Evolutionary conservation across 92 coral and sea anemone species (phyloP).

Genomic region (Phenganax stokvisi): DNA sequence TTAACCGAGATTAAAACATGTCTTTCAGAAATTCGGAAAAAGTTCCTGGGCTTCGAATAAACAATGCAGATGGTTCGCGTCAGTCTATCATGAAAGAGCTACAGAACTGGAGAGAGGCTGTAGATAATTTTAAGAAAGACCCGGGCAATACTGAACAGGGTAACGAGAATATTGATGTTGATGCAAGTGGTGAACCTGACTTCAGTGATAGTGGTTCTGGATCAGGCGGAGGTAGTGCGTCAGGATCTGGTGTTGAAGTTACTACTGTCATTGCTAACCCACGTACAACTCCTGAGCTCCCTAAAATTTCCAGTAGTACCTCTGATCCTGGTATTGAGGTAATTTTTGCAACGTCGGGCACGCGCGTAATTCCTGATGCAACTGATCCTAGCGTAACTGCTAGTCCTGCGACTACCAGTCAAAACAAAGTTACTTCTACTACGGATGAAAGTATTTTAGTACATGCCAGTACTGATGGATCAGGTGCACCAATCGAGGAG

Average conservation of each 20-base stretch:
- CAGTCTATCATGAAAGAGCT: background rate
- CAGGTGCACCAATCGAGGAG: background rate
- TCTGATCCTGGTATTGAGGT: background rate
- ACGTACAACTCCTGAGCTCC: background rate
- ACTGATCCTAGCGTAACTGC: no score
- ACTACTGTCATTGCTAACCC: background rate
- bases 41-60: background rate
- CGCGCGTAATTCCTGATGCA: no score
- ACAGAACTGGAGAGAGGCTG: background rate
- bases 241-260: conserved; percentile 12
- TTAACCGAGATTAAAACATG: background rate
- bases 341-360: background rate
- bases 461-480: background rate
- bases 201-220: background rate
- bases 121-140: background rate
- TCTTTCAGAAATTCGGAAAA: conserved; percentile 4
- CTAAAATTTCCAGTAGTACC: background rate
- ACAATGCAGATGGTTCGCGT: background rate
- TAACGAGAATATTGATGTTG: background rate
- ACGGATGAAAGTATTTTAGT: background rate
- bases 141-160: background rate
- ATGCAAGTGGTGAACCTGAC: background rate
- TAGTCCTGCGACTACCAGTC: no score
- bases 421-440: background rate
- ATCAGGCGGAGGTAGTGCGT: background rate